Evolutionary conservation across 2,113 vertebrate species (phyloP), one percentile per base, ranked within the genome.

Genomic region (Sarotherodon lohbergeri): DNA sequence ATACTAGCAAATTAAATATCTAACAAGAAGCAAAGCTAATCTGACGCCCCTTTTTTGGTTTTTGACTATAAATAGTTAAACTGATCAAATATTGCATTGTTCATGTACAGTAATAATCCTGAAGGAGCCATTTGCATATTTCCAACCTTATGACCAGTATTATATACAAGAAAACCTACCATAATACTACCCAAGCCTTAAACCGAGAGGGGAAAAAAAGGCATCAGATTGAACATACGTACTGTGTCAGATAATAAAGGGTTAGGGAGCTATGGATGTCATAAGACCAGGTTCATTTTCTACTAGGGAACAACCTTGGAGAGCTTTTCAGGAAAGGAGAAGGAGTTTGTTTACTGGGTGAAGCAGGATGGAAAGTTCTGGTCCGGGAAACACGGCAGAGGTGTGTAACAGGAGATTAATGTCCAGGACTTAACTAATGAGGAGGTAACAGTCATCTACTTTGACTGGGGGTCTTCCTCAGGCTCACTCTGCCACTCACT

Each of bases 401-500:
- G 87, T 90, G 88, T 43, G 63, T 22, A 93, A 93, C 90, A 71
- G 96, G 95, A 96, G 94, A 94, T 93, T 92, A 89, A 91, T 61
- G 83, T 89, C 89, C 87, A 59, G 86, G 80, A 81, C 86, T 88
- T 91, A 27, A 88, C 94, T 94, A 90, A 59, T 13, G 93, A 94
- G 88, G 87, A 22, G 82, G 59, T 10, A 84, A 81, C 63, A 86
- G 86, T 81, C 83, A 86, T 79, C 80, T 86, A 81, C 56, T 88
- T 86, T 27, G 81, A 83, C 89, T 43, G 12, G 82, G 78, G 24
- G 29, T 81, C 92, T 90, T 90, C 92, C 92, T 88, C 55, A 29
- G 71, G 78, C 24, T 36, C 85, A 86, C 71, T 85, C 17, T 88
- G 90, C 95, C 97, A 99, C 98, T 99, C 98, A 99, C 98, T 93